phyloP scores from a whole-genome alignment of 2,797 vertebrate species.

The Hafferia zeledoni region DNA sequence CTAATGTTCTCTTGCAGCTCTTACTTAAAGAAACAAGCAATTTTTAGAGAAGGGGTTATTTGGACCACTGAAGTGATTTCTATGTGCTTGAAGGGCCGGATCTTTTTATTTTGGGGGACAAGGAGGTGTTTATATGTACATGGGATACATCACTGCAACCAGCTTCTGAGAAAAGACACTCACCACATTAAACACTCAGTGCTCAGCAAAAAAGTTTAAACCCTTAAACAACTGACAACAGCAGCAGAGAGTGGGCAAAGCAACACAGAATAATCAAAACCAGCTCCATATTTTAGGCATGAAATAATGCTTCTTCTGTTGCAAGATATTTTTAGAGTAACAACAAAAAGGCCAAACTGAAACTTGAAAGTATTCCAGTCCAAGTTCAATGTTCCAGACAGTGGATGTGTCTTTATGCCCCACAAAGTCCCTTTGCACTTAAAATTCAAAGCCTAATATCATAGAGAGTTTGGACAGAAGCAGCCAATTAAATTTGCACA shows the following conservation, averaged over 20 bases:
- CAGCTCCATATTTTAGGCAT: conserved; percentile 80
- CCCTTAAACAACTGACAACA: conserved; percentile 68
- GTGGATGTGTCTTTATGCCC: conserved; percentile 21
- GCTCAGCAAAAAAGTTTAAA: conserved; percentile 68
- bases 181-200: conserved; percentile 51
- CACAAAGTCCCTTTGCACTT: conserved; percentile 43
- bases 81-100: background rate
- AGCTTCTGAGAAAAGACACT: conserved; percentile 27
- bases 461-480: conserved; percentile 24
- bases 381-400: conserved; percentile 56
- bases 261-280: conserved; percentile 79
- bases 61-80: background rate
- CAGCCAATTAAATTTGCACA: background rate
- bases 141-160: conserved; percentile 39
- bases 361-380: conserved; percentile 67
- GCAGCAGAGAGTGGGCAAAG: conserved; percentile 66
- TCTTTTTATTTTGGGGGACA: background rate
- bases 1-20: background rate
- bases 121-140: background rate
- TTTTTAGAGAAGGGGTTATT: background rate
- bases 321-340: conserved; percentile 71
- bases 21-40: background rate
- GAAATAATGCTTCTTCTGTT: conserved; percentile 87
- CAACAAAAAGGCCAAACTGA: conserved; percentile 56
- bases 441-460: conserved; percentile 44